These are phyloP conservation scores for Drepana falcataria DNA, from an alignment of 2,888 invertebrate species.

Conservation along the genomic window DNA sequence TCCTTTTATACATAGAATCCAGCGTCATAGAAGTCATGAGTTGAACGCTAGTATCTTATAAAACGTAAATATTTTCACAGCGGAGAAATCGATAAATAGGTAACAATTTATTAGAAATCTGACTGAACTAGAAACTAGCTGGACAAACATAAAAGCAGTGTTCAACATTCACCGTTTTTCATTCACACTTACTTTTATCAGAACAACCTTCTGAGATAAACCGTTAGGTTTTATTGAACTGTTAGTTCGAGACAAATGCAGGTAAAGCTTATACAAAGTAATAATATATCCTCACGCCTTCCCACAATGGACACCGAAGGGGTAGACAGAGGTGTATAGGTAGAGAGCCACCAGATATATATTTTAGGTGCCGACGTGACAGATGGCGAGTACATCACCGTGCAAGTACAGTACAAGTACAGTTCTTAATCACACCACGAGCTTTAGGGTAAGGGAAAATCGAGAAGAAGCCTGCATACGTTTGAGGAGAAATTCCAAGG, in stretches of 20 bases:
- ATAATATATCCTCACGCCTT: neutral
- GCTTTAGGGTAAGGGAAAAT: too few species aligned
- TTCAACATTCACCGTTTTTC: slow-evolving; percentile 43
- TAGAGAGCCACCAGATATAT: too few species aligned
- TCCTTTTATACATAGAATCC: too few species aligned
- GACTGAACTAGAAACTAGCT: slow-evolving; percentile 27
- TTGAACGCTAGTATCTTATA: neutral
- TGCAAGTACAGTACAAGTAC: too few species aligned
- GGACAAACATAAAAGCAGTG: slow-evolving; percentile 33
- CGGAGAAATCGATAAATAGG: slow-evolving; percentile 32
- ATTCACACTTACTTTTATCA: slow-evolving; percentile 32
- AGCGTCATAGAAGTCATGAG: neutral
- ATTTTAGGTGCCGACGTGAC: too few species aligned
- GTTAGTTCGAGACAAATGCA: neutral
- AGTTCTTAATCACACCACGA: too few species aligned
- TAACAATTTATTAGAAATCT: slow-evolving; percentile 57
- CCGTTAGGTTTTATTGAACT: slow-evolving; percentile 3
- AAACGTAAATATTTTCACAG: slow-evolving; percentile 7
- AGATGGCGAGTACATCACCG: too few species aligned
- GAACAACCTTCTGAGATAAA: slow-evolving; percentile 17
- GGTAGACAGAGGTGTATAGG: too few species aligned
- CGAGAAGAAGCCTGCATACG: too few species aligned
- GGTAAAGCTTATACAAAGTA: neutral
- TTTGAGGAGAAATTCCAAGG: too few species aligned
- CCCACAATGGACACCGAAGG: neutral